phyloP scores from a whole-genome alignment of 1,140 invertebrate genomes.

The Coboldia fuscipes region DNA sequence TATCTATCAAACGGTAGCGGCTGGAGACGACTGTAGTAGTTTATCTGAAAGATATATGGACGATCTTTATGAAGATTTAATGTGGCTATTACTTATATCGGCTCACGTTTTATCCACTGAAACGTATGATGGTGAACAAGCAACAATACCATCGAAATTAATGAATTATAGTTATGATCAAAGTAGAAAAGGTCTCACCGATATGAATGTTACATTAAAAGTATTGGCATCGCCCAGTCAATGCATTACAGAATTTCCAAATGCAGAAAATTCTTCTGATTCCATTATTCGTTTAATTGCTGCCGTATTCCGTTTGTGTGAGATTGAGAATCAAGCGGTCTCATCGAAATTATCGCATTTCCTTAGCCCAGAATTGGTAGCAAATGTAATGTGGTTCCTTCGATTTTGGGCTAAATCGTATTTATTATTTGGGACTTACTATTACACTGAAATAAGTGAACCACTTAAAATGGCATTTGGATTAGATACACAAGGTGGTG shows the following conservation, averaged over 20 bases:
- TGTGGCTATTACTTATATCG: conserved; percentile 52
- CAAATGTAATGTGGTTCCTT: conserved; percentile 50
- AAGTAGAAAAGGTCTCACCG: conserved; percentile 13
- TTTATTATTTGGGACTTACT: conserved; percentile 36
- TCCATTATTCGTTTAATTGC: conserved; percentile 39
- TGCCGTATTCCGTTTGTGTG: conserved; percentile 39
- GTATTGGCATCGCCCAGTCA: conserved; percentile 23
- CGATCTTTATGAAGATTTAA: conserved; percentile 48
- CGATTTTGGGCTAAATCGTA: conserved; percentile 44
- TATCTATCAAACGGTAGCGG: conserved; percentile 23
- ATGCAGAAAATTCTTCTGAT: conserved; percentile 26
- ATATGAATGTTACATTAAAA: conserved; percentile 25
- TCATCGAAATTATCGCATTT: conserved; percentile 21
- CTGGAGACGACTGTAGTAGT: conserved; percentile 24
- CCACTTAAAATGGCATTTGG: conserved; percentile 1
- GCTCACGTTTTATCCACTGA: conserved; percentile 48
- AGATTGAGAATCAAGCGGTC: conserved; percentile 40
- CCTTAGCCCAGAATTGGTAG: conserved; percentile 49
- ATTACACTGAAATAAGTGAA: conserved; percentile 32
- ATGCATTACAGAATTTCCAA: conserved; percentile 1
- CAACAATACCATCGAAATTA: conserved; percentile 42
- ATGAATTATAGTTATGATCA: conserved; percentile 17
- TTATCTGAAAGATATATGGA: conserved; percentile 17
- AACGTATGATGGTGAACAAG: conserved; percentile 36
- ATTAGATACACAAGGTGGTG: not conserved